Evolutionary conservation across 2,113 vertebrate genomes (phyloP), one percentile per base, ranked within the genome.

Genomic region (Anhinga rufa): DNA sequence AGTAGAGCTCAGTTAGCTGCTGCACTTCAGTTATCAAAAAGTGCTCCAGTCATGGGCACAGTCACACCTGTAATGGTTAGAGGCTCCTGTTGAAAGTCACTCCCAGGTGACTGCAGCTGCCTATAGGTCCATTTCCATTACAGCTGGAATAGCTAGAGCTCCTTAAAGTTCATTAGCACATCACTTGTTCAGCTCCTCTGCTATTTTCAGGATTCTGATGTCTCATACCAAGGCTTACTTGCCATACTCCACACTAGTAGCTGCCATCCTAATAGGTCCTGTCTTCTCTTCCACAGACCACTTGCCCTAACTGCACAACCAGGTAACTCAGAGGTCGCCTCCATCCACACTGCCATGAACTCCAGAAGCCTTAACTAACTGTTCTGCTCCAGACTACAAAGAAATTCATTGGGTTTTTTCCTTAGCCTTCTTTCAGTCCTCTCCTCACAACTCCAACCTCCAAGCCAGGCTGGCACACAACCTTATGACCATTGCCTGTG

Each of bases 401-500:
- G 49, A n/a, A 62, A 34, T 15, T 34, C 3, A 16, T 6, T 36
- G 6, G 0, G 17, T 36, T 22, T 51, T 29, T 21, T 12, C 32
- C 25, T 57, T 60, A 55, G 31, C 19, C 18, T 25, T 69, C 54
- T 51, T 54, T 34, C 61, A 79, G 51, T 18, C 14, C 32, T 46
- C 24, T 74, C 24, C 40, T 61, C 40, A 52, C n/a, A 13, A 1
- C 7, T 62, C n/a, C 64, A 24, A 3, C 25, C 44, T 9, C 48
- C 68, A 48, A 78, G 28, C 7, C 74, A 74, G 66, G 34, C 20
- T 8, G 15, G 51, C 44, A 65, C 32, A 46, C 64, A 17, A 2
- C 9, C 19, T 62, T 38, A 46, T 0, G 10, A 66, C 20, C 15
- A 5, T 0, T 19, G 20, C 3, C 36, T 21, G 6, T 18, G 20